A percentile compares a stretch with the other conserved stretches of the same genome.
phyloP scores from a whole-genome alignment of 2,113 vertebrate genomes.

The Anolis carolinensis region DNA sequence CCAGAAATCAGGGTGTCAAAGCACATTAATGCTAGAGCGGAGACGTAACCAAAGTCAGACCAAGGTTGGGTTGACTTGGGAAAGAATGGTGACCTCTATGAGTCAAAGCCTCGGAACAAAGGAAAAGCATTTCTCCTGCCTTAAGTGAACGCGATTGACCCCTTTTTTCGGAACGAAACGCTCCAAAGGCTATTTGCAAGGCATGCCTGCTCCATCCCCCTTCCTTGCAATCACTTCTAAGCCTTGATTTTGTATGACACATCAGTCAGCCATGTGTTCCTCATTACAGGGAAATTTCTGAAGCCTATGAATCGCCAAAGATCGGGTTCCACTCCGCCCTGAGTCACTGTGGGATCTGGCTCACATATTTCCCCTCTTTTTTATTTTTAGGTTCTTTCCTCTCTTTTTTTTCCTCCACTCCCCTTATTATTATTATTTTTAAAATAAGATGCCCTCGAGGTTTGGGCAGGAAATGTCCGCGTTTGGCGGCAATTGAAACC shows the following conservation, averaged over 20 bases:
- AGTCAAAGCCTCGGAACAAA: too few relatives aligned
- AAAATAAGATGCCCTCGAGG: conserved; percentile 23
- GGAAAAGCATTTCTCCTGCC: neutral
- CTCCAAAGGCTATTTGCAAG: neutral
- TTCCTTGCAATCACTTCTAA: neutral
- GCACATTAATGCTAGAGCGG: too few relatives aligned
- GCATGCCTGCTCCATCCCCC: neutral
- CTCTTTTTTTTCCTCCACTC: too few relatives aligned
- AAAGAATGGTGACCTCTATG: too few relatives aligned
- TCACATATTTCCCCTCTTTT: conserved; percentile 17
- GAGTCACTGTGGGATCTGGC: conserved; percentile 37
- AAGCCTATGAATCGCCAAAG: conserved; percentile 51
- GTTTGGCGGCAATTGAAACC: conserved; percentile 58
- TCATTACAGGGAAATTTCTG: conserved; percentile 53
- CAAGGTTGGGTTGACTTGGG: too few relatives aligned
- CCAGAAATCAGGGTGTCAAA: too few relatives aligned
- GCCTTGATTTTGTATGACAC: conserved; percentile 7
- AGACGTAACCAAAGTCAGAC: too few relatives aligned
- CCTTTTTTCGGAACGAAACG: neutral
- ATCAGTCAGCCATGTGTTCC: conserved; percentile 43
- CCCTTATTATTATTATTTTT: neutral
- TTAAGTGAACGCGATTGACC: neutral
- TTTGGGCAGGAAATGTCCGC: conserved; percentile 57
- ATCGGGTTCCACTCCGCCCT: conserved; percentile 44
- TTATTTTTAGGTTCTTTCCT: conserved; percentile 1